Base-by-base conservation (phyloP, 2,797 vertebrate species). In the Liasis olivaceus region DNA sequence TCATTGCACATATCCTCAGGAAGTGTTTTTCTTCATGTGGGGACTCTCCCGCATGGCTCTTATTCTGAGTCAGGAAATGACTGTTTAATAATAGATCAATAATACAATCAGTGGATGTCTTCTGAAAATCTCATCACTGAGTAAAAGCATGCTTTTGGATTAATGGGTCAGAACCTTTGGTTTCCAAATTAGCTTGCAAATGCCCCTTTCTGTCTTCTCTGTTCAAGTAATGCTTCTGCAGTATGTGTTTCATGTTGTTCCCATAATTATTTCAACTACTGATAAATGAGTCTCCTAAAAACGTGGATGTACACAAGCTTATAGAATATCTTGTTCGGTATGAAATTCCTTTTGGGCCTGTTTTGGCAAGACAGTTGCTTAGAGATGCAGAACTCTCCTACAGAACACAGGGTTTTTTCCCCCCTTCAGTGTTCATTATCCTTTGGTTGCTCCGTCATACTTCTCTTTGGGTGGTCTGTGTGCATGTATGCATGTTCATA, bases 291-390 rank as follows among this genome's bases (percentile, higher is more conserved):
- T n/a, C 64, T 91, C 62, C n/a, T 85, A 90, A 87, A 81, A 64
- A 60, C 28, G 17, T 89, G 31, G 88, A 36, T 91, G 69, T 90
- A 69, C 24, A 28, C n/a, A 62, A 64, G 59, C 26, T 15, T 31
- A 22, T 5, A 36, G 60, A 66, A 60, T 36, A 58, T 58, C 47
- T 84, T 87, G 47, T 64, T 88, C 1, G 3, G 47, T n/a, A 4
- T 90, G 66, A 54, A 88, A 47, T 93, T 84, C 17, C 42, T 72
- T 24, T 20, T 56, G 26, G 66, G 66, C 85, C 81, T 93, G 85
- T 88, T 93, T 81, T 31, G 60, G 69, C 89, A 91, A 24, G 24
- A 84, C 11, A 58, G 15, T 47, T 31, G 11, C 69, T 54, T 66
- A 36, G 20, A 56, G 47, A 47, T n/a, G 51, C 24, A n/a, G 47